Base-by-base conservation (phyloP, 2,888 invertebrate species). In the Cephus pulcher region DNA sequence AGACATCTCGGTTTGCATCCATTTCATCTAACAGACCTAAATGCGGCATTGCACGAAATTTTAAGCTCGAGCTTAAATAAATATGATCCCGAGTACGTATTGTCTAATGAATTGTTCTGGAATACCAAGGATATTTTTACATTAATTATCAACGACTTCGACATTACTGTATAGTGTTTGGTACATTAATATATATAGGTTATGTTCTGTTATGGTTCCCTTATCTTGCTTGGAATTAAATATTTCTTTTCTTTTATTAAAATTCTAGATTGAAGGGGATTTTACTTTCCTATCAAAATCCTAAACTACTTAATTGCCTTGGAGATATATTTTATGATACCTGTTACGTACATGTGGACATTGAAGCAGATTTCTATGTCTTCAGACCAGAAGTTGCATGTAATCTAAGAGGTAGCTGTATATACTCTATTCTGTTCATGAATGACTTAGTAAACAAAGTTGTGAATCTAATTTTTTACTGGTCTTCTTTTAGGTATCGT, bases 281-380 rank as follows among this genome's bases (percentile, higher is more conserved):
- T 81, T 89, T 95, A 3, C 89, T 96, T 79, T 94, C 95, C 77
- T 96, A 94, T 87, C 93, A 94, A 88, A 95, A 95, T 86, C 92
- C 95, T 12, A 93, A 93, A 83, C 88, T 95, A 34, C 86, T 94
- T 23, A 93, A 93, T 80, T 91, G 93, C 83, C 86, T 93, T 74
- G 95, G 95, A n/a, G 90, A 92, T 30, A 93, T 95, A 78, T 91
- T 94, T 80, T 93, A 94, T 86, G 95, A 95, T 84, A 93, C 93
- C 84, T 93, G 93, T 81, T 94, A 93, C 84, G 93, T 95, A 80
- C 94, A 95, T 87, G 92, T 95, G 80, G 94, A 95, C 91, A 93
- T 96, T 3, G 93, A 94, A 89, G 95, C 94, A 32, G 95, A 95
- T 84, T 95, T 95, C 88, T 95, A 94, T 87, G 91, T 96, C 81